These are phyloP conservation scores for Mastigias papua DNA, from an alignment of 30 jellyfish, hydroid and myxozoan species.

Conservation along the genomic window DNA sequence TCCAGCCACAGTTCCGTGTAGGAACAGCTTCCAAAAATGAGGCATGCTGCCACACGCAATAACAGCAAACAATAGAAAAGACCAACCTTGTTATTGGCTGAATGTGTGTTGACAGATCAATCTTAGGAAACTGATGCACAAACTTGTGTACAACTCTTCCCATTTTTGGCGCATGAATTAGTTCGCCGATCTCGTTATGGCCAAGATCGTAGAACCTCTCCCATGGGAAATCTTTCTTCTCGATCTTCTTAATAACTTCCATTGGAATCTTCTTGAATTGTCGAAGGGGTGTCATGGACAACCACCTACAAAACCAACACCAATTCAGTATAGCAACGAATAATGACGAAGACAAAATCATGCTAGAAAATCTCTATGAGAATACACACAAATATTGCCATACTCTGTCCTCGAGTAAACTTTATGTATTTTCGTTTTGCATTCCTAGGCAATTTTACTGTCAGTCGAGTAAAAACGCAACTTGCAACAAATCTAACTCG, in stretches of 20 bases:
- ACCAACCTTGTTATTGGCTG: conserved; percentile 96
- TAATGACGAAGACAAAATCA: too few relatives aligned
- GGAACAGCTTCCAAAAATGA: too few relatives aligned
- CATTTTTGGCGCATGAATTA: conserved; percentile 99
- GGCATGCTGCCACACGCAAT: too few relatives aligned
- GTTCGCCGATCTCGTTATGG: conserved; percentile 96
- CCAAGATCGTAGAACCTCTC: conserved; percentile 97
- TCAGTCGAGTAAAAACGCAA: too few relatives aligned
- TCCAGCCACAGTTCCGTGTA: too few relatives aligned
- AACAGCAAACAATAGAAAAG: not conserved
- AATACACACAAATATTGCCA: too few relatives aligned
- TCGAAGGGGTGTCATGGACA: conserved; percentile 98
- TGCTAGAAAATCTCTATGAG: too few relatives aligned
- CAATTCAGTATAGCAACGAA: too few relatives aligned
- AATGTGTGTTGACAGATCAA: conserved; percentile 94
- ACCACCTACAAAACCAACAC: conserved; percentile 87
- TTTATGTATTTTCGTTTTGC: too few relatives aligned
- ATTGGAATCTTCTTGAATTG: conserved; percentile 97
- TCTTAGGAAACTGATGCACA: conserved; percentile 98
- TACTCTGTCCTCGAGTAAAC: too few relatives aligned
- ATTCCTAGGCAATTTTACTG: too few relatives aligned
- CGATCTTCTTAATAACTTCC: conserved; percentile 95
- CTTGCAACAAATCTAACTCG: too few relatives aligned
- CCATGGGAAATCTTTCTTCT: conserved; percentile 99
- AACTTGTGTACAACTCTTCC: conserved; percentile 98